These are phyloP conservation scores for Excalfactoria chinensis DNA, from an alignment of 2,113 vertebrate genomes.

Conservation along the genomic window DNA sequence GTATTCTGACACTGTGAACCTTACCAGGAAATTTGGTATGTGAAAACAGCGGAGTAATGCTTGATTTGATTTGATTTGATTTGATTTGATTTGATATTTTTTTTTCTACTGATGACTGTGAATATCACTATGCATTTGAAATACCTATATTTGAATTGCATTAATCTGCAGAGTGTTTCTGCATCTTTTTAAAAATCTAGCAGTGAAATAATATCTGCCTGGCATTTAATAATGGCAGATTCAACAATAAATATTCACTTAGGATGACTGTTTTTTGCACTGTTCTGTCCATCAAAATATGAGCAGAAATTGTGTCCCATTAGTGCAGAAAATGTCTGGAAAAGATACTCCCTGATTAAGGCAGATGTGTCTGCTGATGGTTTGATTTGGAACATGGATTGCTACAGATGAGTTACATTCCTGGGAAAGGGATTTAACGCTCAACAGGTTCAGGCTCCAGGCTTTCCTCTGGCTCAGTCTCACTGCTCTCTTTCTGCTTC, in stretches of 20 bases:
- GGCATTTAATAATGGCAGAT: not conserved
- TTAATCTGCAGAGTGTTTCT: not conserved
- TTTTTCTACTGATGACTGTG: not conserved
- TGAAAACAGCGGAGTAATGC: not conserved
- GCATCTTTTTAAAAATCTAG: not conserved
- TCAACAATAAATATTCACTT: not conserved
- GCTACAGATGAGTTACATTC: too few species aligned
- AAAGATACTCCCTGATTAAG: too few species aligned
- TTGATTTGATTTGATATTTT: not conserved
- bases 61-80: not conserved
- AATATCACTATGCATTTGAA: not conserved
- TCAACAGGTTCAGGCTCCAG: not conserved
- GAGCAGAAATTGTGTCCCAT: not conserved
- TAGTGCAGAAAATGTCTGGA: not conserved
- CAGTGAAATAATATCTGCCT: not conserved
- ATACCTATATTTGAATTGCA: too few species aligned
- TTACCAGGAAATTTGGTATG: not conserved
- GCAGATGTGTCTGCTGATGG: too few species aligned
- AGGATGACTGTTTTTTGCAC: not conserved
- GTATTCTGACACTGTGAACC: not conserved
- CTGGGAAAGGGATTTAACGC: not conserved
- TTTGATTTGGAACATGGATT: not conserved
- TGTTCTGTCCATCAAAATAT: too few species aligned
- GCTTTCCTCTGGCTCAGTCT: fast-evolving
- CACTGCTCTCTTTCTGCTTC: not conserved